Conservation (phyloP, 2,888 invertebrate genomes). For the Leptinotarsa rubiginosa region DNA sequence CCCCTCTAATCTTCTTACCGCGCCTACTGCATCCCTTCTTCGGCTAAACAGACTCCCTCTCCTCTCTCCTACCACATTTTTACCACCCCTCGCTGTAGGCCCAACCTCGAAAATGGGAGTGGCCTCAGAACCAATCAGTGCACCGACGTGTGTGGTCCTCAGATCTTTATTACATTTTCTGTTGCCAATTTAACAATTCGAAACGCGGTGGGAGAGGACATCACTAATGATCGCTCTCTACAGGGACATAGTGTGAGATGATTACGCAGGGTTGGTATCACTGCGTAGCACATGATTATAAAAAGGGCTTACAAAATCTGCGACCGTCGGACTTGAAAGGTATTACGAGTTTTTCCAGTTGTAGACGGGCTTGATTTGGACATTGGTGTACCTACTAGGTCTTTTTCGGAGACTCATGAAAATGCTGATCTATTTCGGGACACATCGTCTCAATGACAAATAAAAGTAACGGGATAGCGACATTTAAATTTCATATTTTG, state of each 20-base stretch:
- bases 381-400: background rate
- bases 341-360: background rate
- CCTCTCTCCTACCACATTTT: conserved; percentile 33
- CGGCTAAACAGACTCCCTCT: conserved; percentile 26
- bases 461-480: too few relatives aligned
- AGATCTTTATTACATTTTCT: conserved; percentile 66
- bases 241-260: conserved; percentile 47
- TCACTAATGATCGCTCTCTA: conserved; percentile 50
- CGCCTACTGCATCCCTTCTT: conserved; percentile 28
- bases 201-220: conserved; percentile 59
- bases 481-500: too few relatives aligned
- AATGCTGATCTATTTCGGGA: too few relatives aligned
- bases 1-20: conserved; percentile 30
- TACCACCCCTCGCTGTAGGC: conserved; percentile 27
- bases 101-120: conserved; percentile 51
- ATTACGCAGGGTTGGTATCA: conserved; percentile 35
- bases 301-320: conserved; percentile 24
- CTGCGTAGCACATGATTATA: conserved; percentile 19
- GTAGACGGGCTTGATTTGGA: background rate
- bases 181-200: conserved; percentile 66
- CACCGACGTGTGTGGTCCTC: conserved; percentile 67
- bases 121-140: conserved; percentile 63
- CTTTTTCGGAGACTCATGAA: too few relatives aligned
- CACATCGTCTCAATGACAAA: too few relatives aligned
- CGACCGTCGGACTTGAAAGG: background rate